Conservation (phyloP, 2,888 invertebrate species). For the Drosophila antonietae region DNA sequence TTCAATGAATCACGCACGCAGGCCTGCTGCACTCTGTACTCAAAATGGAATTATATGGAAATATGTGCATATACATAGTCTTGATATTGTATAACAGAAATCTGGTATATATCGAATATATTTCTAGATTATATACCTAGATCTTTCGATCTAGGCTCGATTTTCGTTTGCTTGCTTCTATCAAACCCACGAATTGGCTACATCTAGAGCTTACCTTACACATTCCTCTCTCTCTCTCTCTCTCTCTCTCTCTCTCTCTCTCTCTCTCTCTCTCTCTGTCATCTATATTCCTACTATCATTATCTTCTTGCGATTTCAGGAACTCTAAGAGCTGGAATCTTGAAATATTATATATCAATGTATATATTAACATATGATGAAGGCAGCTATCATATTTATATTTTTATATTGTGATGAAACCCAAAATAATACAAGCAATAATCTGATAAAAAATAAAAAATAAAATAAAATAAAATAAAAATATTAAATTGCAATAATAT, state of each 20-base stretch:
- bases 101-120: no score
- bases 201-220: not conserved
- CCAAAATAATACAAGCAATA: no score
- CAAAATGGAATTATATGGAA: not conserved
- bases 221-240: not conserved
- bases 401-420: no score
- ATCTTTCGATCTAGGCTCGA: no score
- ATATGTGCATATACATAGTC: not conserved
- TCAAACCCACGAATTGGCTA: no score
- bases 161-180: no score
- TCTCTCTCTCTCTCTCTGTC: not conserved
- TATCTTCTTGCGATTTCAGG: not conserved
- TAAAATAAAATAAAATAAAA: no score
- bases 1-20: conserved; percentile 21
- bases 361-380: no score
- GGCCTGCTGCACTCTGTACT: not conserved
- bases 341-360: not conserved
- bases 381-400: no score
- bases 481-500: no score
- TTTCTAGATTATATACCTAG: no score
- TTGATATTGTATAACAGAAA: not conserved
- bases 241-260: not conserved
- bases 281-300: not conserved
- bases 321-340: not conserved
- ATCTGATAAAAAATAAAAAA: no score